Evolutionary conservation across 2,113 vertebrate genomes (phyloP).

Genomic region (Tetrao urogallus): DNA sequence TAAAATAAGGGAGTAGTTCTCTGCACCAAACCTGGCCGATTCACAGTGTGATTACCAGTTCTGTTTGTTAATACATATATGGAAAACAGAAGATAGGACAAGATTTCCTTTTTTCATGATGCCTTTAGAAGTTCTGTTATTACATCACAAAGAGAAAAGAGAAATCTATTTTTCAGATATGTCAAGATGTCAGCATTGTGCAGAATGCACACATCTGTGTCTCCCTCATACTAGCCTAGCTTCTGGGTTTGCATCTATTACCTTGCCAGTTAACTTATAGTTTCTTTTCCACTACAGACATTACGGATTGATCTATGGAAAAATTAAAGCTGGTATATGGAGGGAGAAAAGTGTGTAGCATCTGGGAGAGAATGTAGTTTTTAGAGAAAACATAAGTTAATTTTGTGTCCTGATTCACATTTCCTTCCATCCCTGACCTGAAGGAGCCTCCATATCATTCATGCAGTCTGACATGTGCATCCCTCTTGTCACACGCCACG

Average conservation of each 20-base stretch:
- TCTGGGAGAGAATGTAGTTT: neutral
- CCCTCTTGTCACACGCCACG: neutral
- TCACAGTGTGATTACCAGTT: neutral
- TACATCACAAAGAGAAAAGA: neutral
- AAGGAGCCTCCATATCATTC: rapidly evolving
- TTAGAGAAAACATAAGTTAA: neutral
- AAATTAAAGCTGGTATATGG: neutral
- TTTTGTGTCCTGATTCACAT: neutral
- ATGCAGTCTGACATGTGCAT: neutral
- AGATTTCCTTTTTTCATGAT: rapidly evolving
- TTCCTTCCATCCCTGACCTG: neutral
- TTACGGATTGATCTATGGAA: neutral
- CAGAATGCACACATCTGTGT: neutral
- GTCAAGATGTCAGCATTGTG: neutral
- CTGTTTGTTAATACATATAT: neutral
- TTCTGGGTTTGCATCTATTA: neutral
- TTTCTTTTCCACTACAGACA: neutral
- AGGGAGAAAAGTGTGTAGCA: neutral
- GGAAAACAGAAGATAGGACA: neutral
- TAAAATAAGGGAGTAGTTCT: neutral
- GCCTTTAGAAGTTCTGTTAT: neutral
- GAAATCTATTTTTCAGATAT: neutral
- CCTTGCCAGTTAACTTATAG: neutral
- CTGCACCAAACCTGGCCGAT: neutral
- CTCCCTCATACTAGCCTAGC: neutral